phyloP scores from a whole-genome alignment of 2,113 vertebrate species.

The Sminthopsis crassicaudata region DNA sequence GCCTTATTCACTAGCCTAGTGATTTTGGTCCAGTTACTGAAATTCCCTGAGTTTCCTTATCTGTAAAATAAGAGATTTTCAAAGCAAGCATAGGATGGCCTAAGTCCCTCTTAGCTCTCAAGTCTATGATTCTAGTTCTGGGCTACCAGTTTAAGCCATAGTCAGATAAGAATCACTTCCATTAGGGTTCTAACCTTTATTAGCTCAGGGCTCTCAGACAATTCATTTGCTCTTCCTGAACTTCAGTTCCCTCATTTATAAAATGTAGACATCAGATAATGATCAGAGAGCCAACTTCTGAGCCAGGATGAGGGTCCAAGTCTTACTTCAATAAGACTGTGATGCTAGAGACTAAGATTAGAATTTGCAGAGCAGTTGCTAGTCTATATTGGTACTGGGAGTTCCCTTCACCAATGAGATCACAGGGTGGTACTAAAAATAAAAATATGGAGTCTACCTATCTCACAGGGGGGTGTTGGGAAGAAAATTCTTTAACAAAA shows the following conservation, averaged over 20 bases:
- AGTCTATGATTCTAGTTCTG: background rate
- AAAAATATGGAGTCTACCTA: background rate
- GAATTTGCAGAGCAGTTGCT: background rate
- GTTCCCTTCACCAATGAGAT: background rate
- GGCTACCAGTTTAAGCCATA: background rate
- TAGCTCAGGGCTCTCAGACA: background rate
- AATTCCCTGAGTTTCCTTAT: background rate
- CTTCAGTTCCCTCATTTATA: background rate
- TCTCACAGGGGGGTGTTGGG: background rate
- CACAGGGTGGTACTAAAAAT: background rate
- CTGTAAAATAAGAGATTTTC: background rate
- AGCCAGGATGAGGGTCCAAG: background rate
- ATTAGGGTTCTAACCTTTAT: background rate
- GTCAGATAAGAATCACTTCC: background rate
- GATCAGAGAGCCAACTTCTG: background rate
- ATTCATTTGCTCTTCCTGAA: background rate
- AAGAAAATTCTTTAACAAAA: background rate
- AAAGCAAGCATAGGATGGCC: background rate
- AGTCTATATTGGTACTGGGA: background rate
- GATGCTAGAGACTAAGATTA: background rate
- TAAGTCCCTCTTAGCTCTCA: background rate
- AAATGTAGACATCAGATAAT: background rate
- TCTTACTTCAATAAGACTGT: background rate
- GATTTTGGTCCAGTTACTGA: background rate
- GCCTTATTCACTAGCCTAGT: background rate